These are phyloP conservation scores for Drosophila lowei DNA, from an alignment of 1,140 invertebrate genomes.

Conservation along the genomic window DNA sequence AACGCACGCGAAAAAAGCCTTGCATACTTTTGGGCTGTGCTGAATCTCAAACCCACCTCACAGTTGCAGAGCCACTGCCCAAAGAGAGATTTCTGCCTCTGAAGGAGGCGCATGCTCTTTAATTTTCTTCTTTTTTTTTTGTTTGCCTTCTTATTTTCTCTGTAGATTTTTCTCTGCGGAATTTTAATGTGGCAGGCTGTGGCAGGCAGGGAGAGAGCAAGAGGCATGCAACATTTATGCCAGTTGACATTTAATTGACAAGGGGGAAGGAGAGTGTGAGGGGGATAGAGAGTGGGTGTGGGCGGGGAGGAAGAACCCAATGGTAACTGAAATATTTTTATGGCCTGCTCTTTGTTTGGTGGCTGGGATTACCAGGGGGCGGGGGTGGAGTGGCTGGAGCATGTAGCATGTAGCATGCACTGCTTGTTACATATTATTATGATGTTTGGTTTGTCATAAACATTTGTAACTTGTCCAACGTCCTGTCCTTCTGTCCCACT, in stretches of 20 bases:
- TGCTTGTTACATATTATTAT: constrained; percentile 76
- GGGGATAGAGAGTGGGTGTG: background rate
- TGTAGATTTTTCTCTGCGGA: constrained; percentile 34
- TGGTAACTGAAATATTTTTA: constrained; percentile 47
- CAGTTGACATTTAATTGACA: constrained; percentile 81
- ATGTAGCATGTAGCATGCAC: constrained; percentile 35
- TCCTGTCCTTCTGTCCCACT: background rate
- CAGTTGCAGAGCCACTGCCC: constrained; percentile 53
- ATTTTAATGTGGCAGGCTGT: constrained; percentile 63
- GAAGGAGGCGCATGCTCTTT: constrained; percentile 39
- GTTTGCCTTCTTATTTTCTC: background rate
- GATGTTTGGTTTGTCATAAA: constrained; percentile 81
- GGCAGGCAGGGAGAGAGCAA: constrained; percentile 11
- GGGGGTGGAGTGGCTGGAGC: constrained; percentile 16
- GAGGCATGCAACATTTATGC: constrained; percentile 67
- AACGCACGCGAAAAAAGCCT: constrained; percentile 15
- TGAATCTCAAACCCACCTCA: constrained; percentile 32
- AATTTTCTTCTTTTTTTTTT: background rate
- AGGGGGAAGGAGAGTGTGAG: constrained; percentile 25
- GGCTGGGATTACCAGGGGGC: background rate
- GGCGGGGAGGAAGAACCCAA: constrained; percentile 4
- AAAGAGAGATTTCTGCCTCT: constrained; percentile 8
- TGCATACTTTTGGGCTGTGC: constrained; percentile 37
- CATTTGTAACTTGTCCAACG: constrained; percentile 74
- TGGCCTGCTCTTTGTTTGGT: constrained; percentile 21